These are phyloP conservation scores for Cacatua alba DNA, from an alignment of 2,113 vertebrate species.

Conservation along the genomic window DNA sequence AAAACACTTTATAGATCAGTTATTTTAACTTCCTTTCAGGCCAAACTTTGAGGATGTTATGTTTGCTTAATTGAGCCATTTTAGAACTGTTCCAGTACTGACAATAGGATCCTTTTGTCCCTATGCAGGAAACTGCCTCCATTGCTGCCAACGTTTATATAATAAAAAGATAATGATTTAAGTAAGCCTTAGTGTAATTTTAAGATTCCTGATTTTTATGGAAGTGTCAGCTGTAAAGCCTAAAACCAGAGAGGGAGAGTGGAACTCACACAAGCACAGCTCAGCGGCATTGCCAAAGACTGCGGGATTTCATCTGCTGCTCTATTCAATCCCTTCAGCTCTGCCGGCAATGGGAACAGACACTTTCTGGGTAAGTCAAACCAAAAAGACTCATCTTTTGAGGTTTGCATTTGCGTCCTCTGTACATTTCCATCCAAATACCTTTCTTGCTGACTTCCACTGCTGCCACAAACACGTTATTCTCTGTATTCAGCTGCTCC, in stretches of 20 bases:
- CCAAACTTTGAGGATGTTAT: slow-evolving; percentile 20
- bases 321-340: not conserved
- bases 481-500: not conserved
- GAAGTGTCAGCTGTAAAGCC: not conserved
- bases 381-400: not conserved
- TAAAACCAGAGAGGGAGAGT: not conserved
- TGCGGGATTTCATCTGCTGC: not conserved
- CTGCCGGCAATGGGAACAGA: not conserved
- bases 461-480: not conserved
- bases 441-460: not conserved
- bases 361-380: not conserved
- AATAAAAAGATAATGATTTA: slow-evolving; percentile 45
- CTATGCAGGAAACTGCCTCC: not conserved
- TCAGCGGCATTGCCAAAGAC: not conserved
- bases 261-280: not conserved
- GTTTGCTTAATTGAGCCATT: slow-evolving; percentile 51
- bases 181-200: not conserved
- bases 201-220: not conserved
- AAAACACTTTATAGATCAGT: slow-evolving; percentile 53
- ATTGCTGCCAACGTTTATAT: not conserved
- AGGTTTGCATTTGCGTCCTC: not conserved
- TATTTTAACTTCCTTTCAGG: slow-evolving; percentile 38
- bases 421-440: not conserved
- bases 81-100: slow-evolving; percentile 20
- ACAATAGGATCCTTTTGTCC: slow-evolving; percentile 17